Evolutionary conservation across 2,113 vertebrate species (phyloP).

Genomic region (Pseudopodoces humilis): DNA sequence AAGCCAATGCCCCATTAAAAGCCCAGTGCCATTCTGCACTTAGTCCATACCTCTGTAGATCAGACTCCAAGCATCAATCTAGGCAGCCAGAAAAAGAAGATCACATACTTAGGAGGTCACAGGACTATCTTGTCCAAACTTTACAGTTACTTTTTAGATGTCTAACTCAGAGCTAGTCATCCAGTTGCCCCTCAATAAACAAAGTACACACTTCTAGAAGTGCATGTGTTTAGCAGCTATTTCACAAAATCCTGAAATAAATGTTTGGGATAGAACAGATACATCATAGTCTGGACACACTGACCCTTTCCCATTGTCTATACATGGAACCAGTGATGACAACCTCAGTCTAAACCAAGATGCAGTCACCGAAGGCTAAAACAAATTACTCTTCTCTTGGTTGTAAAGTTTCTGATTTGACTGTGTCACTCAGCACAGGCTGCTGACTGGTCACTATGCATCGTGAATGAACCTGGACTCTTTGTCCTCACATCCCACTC

Average conservation of each 20-base stretch:
- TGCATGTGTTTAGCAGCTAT: neutral
- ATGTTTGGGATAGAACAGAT: neutral
- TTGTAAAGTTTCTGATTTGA: neutral
- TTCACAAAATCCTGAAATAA: neutral
- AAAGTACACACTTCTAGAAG: neutral
- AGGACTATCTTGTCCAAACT: neutral
- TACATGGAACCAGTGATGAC: neutral
- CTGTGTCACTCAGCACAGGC: neutral
- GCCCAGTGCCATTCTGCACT: neutral
- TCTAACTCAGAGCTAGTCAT: neutral
- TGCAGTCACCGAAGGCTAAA: neutral
- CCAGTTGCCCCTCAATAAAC: neutral
- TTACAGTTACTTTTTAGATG: neutral
- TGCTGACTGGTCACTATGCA: neutral
- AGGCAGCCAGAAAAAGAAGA: neutral
- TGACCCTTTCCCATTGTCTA: neutral
- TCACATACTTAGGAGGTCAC: neutral
- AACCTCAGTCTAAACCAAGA: neutral
- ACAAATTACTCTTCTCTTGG: neutral
- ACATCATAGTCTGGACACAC: neutral
- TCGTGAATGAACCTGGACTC: neutral
- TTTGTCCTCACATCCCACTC: neutral
- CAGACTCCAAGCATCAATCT: neutral
- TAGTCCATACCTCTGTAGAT: neutral
- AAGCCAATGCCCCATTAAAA: neutral